A percentile compares a stretch with the other conserved stretches of the same genome.
Conservation (phyloP, 2,888 invertebrate species). For the Parthenolecanium corni region DNA sequence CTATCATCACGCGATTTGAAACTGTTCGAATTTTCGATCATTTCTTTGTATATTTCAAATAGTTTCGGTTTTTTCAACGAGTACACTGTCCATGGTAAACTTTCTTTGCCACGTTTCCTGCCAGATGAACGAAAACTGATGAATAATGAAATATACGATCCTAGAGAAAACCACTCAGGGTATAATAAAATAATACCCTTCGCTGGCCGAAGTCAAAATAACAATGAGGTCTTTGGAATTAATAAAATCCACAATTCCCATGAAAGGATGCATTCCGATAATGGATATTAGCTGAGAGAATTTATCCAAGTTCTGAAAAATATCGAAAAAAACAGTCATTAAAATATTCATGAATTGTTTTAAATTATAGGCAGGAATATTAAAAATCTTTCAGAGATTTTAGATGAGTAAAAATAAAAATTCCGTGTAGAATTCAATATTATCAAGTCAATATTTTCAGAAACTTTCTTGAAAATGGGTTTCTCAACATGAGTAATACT, state of each 20-base stretch:
- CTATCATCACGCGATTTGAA: neutral
- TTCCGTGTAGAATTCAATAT: too few relatives aligned
- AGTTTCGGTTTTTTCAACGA: slow-evolving; percentile 49
- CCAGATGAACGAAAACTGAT: neutral
- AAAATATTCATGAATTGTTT: too few relatives aligned
- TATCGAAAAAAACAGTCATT: too few relatives aligned
- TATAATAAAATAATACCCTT: neutral
- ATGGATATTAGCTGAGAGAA: neutral
- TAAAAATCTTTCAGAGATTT: too few relatives aligned
- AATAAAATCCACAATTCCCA: slow-evolving; percentile 13
- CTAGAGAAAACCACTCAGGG: neutral
- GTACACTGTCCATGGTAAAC: slow-evolving; percentile 53
- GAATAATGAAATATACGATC: neutral
- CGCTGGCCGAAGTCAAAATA: slow-evolving; percentile 5
- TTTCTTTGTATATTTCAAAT: slow-evolving; percentile 18
- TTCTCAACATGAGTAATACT: too few relatives aligned
- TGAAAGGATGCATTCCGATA: slow-evolving; percentile 8
- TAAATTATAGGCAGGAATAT: too few relatives aligned
- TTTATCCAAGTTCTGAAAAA: neutral
- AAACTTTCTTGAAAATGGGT: too few relatives aligned
- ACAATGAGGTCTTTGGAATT: slow-evolving; percentile 3
- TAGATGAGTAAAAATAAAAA: too few relatives aligned
- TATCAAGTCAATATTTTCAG: too few relatives aligned
- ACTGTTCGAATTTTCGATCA: slow-evolving; percentile 2
- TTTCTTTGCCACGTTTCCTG: slow-evolving; percentile 19